Evolutionary conservation across 2,888 invertebrate species (phyloP).

Genomic region (Tenodera sinensis): DNA sequence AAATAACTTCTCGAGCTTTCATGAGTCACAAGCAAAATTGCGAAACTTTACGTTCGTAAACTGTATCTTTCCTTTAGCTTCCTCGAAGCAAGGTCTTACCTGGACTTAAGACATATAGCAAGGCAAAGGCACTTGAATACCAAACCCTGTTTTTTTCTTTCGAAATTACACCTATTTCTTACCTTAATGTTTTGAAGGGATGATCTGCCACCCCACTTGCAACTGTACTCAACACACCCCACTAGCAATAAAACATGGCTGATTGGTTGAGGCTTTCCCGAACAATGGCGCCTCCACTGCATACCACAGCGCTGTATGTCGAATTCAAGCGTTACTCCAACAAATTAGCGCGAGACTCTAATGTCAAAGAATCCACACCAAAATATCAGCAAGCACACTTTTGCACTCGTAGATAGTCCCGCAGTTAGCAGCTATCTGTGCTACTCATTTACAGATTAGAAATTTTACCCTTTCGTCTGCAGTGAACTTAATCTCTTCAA

Average conservation of each 20-base stretch:
- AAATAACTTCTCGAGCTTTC: neutral
- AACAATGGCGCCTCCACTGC: conserved; percentile 23
- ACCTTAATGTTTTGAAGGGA: conserved; percentile 42
- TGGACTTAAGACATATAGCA: too few relatives aligned
- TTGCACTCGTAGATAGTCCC: too few relatives aligned
- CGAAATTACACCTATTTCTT: conserved; percentile 7
- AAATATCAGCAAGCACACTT: neutral
- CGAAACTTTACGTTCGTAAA: conserved; percentile 1
- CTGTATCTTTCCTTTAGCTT: neutral
- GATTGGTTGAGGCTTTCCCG: conserved; percentile 35
- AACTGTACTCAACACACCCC: conserved; percentile 52
- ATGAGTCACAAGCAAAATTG: neutral
- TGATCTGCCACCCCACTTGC: conserved; percentile 39
- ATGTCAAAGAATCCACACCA: neutral
- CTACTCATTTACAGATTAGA: too few relatives aligned
- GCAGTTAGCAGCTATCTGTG: too few relatives aligned
- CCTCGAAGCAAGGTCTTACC: too few relatives aligned
- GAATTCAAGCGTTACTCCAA: neutral
- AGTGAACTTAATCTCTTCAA: too few relatives aligned
- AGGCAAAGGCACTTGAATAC: too few relatives aligned
- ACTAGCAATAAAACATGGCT: conserved; percentile 77
- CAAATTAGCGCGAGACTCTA: conserved; percentile 7
- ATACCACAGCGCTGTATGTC: neutral
- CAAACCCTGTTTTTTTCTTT: too few relatives aligned
- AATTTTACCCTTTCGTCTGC: too few relatives aligned